Evolutionary conservation across 2,797 vertebrate species (phyloP).

Genomic region (Anniella stebbinsi): DNA sequence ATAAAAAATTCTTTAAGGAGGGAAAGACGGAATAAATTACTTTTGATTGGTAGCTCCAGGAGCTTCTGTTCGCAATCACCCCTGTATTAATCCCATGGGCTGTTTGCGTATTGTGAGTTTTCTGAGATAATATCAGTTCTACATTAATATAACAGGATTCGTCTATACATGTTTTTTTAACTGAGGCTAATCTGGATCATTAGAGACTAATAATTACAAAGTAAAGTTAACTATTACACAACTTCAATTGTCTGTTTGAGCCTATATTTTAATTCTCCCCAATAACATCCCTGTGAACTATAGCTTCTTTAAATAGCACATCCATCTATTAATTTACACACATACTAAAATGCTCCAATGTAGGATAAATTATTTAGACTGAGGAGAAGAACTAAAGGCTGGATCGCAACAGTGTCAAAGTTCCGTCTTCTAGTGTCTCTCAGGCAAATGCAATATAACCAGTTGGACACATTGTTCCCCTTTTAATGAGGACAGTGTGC

Average conservation of each 20-base stretch:
- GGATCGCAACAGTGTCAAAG: accelerated
- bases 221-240: background rate
- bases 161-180: background rate
- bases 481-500: constrained; percentile 51
- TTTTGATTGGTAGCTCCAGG: background rate
- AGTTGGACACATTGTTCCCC: background rate
- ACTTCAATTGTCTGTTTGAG: background rate
- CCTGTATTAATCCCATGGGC: background rate
- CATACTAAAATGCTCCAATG: background rate
- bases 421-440: background rate
- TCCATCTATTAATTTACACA: background rate
- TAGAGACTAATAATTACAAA: background rate
- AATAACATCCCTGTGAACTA: background rate
- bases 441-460: background rate
- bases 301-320: background rate
- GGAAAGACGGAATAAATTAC: no score
- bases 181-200: background rate
- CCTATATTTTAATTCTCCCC: background rate
- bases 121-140: background rate
- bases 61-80: background rate
- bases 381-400: background rate
- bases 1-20: no score
- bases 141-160: background rate
- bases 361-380: background rate
- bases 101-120: background rate